phyloP scores from a whole-genome alignment of 2,888 invertebrate species.

The Lasius platythorax region DNA sequence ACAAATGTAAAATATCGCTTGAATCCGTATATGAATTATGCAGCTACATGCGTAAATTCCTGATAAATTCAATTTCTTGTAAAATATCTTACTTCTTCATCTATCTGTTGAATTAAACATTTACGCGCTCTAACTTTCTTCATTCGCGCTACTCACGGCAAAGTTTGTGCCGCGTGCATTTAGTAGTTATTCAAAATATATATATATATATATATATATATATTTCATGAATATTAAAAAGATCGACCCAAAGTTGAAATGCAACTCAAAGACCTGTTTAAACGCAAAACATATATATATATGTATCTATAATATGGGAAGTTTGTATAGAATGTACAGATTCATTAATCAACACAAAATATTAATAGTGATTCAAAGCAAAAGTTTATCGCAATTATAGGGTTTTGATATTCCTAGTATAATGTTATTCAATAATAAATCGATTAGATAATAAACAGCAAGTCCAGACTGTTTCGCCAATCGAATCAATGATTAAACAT shows the following conservation, averaged over 20 bases:
- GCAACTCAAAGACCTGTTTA: not conserved
- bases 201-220: not conserved
- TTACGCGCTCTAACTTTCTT: conserved; percentile 23
- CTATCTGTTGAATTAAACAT: conserved; percentile 34
- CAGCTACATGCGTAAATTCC: not conserved
- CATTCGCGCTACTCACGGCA: not conserved
- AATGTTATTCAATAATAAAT: not conserved
- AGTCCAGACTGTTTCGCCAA: not conserved
- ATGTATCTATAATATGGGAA: not conserved
- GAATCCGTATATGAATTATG: not conserved
- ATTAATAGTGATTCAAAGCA: not conserved
- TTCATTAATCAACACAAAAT: not conserved
- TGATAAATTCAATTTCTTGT: conserved; percentile 20
- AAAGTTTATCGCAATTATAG: not conserved
- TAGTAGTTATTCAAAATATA: conserved; percentile 12
- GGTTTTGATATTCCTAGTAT: not conserved
- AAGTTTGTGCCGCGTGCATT: not conserved
- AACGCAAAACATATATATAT: not conserved
- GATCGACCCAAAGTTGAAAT: conserved; percentile 12
- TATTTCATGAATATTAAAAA: conserved; percentile 34
- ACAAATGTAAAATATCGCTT: not conserved
- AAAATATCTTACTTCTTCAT: not conserved
- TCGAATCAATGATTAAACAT: conserved; percentile 15
- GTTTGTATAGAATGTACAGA: not conserved
- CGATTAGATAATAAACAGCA: not conserved